Conservation (phyloP, 2,113 vertebrate genomes). For the Hiodon tergisus region DNA sequence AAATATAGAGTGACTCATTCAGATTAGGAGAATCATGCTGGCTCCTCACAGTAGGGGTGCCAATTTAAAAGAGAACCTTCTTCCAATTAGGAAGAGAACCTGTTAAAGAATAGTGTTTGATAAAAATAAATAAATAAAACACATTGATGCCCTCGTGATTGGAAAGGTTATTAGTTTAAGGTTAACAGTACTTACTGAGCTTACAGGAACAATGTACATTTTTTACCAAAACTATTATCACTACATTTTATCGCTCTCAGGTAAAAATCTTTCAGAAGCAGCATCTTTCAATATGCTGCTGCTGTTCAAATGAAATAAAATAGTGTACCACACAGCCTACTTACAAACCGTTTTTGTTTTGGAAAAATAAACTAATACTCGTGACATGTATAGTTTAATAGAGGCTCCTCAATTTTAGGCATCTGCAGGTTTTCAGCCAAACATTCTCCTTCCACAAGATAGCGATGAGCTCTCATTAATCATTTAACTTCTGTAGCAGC, state of each 20-base stretch:
- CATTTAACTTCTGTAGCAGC: slow-evolving; percentile 47
- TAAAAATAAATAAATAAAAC: too few species aligned
- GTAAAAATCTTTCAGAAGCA: too few species aligned
- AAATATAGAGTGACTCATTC: neutral
- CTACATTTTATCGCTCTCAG: too few species aligned
- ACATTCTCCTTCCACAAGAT: slow-evolving; percentile 30
- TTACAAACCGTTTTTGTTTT: too few species aligned
- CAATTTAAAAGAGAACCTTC: neutral
- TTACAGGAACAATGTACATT: neutral
- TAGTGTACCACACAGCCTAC: too few species aligned
- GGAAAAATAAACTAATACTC: too few species aligned
- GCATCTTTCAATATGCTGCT: too few species aligned
- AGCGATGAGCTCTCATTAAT: slow-evolving; percentile 43
- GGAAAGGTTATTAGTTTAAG: too few species aligned
- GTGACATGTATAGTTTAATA: neutral
- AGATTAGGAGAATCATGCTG: neutral
- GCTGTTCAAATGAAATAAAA: too few species aligned
- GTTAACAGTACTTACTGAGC: neutral
- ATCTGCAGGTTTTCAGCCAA: slow-evolving; percentile 24
- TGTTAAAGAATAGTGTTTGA: too few species aligned
- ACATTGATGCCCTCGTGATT: too few species aligned
- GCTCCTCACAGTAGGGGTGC: slow-evolving; percentile 1
- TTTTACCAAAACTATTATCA: too few species aligned
- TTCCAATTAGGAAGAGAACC: neutral
- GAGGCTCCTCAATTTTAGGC: neutral